phyloP scores from a whole-genome alignment of 1,140 invertebrate genomes.

The Apis mellifera region Amel_HAv3.1 CM009940.2:6709001-6709500 shows the following conservation, averaged over 20 bases:
- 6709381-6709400: not conserved
- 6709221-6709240: conserved; percentile 15
- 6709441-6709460: conserved; percentile 53
- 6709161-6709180: conserved; percentile 3
- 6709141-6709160: not conserved
- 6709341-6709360: not conserved
- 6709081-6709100: conserved; percentile 5
- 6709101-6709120: conserved; percentile 43
- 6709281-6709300: conserved; percentile 35
- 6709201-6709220: not conserved
- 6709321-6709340: not conserved
- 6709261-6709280: conserved; percentile 57
- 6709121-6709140: not conserved
- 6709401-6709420: no score
- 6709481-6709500: conserved; percentile 31
- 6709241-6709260: conserved; percentile 52
- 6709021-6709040: no score
- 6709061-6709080: no score
- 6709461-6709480: conserved; percentile 59
- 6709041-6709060: no score
- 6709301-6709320: not conserved
- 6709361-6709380: conserved; percentile 3
- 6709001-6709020: no score
- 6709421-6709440: not conserved
- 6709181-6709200: conserved; percentile 33